Percentiles rank a stretch among this genome's conserved stretches.
Evolutionary conservation across 2,113 vertebrate genomes (phyloP).

Genomic region (Scolopax mira): DNA sequence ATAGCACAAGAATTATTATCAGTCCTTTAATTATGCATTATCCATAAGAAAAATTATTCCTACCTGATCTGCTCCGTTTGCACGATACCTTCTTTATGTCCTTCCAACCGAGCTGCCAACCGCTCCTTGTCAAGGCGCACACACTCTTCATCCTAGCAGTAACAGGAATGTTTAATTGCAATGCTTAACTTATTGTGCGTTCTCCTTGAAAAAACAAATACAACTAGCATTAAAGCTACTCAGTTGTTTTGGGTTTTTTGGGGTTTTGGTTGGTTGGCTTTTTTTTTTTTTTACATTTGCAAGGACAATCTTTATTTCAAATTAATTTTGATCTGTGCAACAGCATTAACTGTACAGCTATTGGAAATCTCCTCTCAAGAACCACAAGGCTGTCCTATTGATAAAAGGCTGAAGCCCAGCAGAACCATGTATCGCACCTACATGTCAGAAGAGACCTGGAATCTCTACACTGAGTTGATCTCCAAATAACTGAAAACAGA

Average conservation of each 20-base stretch:
- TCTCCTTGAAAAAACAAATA: background rate
- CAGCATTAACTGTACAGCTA: background rate
- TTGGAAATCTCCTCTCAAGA: background rate
- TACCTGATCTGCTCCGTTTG: constrained; percentile 98
- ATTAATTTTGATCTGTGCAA: background rate
- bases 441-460: background rate
- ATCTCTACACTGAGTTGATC: background rate
- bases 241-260: no score
- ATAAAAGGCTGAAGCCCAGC: background rate
- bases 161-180: background rate
- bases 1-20: background rate
- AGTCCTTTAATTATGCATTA: background rate
- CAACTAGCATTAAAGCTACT: background rate
- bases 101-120: constrained; percentile 97
- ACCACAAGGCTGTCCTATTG: background rate
- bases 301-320: background rate
- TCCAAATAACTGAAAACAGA: background rate
- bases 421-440: background rate
- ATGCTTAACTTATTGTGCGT: background rate
- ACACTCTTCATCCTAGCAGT: constrained; percentile 92
- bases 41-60: background rate
- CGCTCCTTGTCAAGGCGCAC: constrained; percentile 98
- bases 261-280: no score
- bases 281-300: background rate
- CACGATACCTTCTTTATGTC: constrained; percentile 97